Evolutionary conservation across 2,113 vertebrate genomes (phyloP).

Genomic region (Aptenodytes patagonicus): DNA sequence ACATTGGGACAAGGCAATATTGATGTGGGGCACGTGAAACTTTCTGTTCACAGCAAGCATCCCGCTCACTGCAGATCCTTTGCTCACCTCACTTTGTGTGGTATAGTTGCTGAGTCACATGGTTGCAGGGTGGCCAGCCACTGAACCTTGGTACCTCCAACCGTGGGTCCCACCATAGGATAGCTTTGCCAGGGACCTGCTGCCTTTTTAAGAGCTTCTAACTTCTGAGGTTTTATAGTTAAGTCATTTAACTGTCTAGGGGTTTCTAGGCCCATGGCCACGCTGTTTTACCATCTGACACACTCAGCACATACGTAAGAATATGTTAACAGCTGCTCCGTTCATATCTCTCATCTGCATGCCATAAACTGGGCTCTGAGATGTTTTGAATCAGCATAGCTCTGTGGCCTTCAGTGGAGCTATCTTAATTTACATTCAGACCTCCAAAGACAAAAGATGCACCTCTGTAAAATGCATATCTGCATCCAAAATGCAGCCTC

Average conservation of each 20-base stretch:
- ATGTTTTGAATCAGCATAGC: neutral
- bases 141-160: neutral
- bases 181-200: neutral
- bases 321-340: neutral
- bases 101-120: neutral
- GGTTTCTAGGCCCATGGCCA: neutral
- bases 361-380: neutral
- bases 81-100: neutral
- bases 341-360: neutral
- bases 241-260: neutral
- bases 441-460: neutral
- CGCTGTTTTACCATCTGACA: neutral
- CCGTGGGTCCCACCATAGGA: neutral
- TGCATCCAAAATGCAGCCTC: neutral
- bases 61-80: neutral
- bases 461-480: neutral
- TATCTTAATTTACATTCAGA: neutral
- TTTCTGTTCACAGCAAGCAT: neutral
- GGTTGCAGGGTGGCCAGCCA: neutral
- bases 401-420: neutral
- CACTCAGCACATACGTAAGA: neutral
- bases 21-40: neutral
- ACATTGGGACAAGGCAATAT: neutral
- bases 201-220: neutral
- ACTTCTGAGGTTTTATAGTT: neutral